These are phyloP conservation scores for Mesoligia furuncula DNA, from an alignment of 2,888 invertebrate genomes.

Conservation along the genomic window DNA sequence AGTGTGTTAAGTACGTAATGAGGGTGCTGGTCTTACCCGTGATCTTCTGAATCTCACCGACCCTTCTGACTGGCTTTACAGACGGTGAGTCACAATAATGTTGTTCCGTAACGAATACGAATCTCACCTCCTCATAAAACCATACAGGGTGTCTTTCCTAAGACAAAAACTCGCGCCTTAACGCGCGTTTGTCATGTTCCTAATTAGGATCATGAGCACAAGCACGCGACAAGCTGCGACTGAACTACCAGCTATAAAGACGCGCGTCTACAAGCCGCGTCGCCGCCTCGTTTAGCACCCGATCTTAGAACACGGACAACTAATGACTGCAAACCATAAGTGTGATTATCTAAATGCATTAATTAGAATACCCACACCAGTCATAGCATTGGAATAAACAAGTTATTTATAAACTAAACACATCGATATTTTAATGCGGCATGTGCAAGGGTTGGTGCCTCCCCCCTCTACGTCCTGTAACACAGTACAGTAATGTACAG, in stretches of 20 bases:
- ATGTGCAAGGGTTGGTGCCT: conserved; percentile 70
- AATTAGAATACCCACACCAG: conserved; percentile 46
- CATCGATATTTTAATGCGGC: conserved; percentile 58
- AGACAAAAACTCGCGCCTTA: background rate
- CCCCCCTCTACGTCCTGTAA: conserved; percentile 1
- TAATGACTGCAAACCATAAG: conserved; percentile 47
- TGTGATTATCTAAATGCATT: conserved; percentile 60
- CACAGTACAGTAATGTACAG: background rate
- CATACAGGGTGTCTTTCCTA: background rate
- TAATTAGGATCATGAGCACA: conserved; percentile 13
- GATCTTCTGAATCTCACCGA: background rate
- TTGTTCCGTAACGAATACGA: background rate
- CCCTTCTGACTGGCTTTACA: background rate
- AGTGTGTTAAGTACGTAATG: background rate
- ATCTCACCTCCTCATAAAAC: background rate
- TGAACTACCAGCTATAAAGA: background rate
- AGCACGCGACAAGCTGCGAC: conserved; percentile 31
- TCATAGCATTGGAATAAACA: conserved; percentile 44
- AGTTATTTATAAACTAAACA: conserved; percentile 55
- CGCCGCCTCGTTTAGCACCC: conserved; percentile 43
- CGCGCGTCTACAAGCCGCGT: background rate
- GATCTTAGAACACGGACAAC: conserved; percentile 32
- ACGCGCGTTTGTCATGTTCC: background rate
- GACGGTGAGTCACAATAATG: background rate
- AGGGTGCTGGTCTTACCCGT: background rate